phyloP scores from a whole-genome alignment of 2,113 vertebrate genomes.

The Nyctibius bracteatus region DNA sequence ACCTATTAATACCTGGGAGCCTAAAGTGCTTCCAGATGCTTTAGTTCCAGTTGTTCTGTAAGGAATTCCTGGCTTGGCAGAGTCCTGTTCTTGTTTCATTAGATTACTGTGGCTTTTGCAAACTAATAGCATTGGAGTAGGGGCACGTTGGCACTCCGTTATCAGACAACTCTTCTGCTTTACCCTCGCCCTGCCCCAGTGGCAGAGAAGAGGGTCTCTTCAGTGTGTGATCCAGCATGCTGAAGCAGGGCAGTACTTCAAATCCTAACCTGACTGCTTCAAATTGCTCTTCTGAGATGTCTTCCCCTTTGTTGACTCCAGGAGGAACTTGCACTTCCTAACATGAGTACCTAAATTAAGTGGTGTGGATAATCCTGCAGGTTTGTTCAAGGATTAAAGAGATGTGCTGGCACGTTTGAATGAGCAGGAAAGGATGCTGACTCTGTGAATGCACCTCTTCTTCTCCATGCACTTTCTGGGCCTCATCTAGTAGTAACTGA shows the following conservation, averaged over 20 bases:
- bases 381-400: neutral
- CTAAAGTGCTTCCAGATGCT: slow-evolving; percentile 41
- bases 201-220: neutral
- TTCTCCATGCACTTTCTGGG: neutral
- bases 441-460: neutral
- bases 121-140: neutral
- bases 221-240: neutral
- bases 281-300: neutral
- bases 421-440: neutral
- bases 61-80: neutral
- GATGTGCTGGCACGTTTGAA: neutral
- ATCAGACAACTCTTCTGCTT: neutral
- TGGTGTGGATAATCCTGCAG: neutral
- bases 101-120: neutral
- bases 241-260: neutral
- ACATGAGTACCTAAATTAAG: neutral
- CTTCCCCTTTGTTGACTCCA: neutral
- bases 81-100: neutral
- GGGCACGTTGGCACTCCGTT: neutral
- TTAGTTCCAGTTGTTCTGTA: neutral
- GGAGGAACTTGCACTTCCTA: neutral
- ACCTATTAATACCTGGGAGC: slow-evolving; percentile 25
- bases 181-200: neutral
- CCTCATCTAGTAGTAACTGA: neutral
- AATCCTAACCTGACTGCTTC: neutral